phyloP scores from a whole-genome alignment of 2,888 invertebrate species.

The Temnothorax unifasciatus region DNA sequence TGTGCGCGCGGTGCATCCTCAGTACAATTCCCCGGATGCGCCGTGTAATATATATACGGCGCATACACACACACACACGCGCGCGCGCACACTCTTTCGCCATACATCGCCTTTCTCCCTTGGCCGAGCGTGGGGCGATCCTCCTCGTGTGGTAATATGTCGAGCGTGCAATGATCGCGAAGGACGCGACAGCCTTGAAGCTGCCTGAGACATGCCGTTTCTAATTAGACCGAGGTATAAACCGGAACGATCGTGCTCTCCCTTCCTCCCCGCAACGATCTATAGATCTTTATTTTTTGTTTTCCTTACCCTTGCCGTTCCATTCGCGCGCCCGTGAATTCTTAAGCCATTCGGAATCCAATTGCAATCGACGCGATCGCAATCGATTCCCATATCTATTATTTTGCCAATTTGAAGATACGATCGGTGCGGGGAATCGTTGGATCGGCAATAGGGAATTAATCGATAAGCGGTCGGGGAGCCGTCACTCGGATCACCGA shows the following conservation, averaged over 20 bases:
- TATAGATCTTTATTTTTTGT: background rate
- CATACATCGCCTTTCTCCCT: constrained; percentile 49
- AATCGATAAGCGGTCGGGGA: background rate
- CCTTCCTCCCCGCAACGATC: background rate
- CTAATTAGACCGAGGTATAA: constrained; percentile 48
- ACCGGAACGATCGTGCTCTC: constrained; percentile 19
- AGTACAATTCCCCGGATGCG: constrained; percentile 37
- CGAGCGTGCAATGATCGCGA: constrained; percentile 54
- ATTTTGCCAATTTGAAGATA: constrained; percentile 14
- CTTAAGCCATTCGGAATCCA: background rate
- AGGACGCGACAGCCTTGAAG: constrained; percentile 57
- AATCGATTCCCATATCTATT: background rate
- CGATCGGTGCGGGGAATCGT: background rate
- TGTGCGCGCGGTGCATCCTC: constrained; percentile 50
- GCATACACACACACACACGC: too few relatives aligned
- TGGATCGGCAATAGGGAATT: too few relatives aligned
- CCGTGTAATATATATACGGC: background rate
- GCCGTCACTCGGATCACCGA: background rate
- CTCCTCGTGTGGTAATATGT: constrained; percentile 47
- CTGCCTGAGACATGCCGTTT: constrained; percentile 27
- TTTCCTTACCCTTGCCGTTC: background rate
- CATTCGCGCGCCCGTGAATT: background rate
- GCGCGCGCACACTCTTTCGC: constrained; percentile 8
- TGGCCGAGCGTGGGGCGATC: constrained; percentile 1
- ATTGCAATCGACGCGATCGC: background rate